Base-by-base conservation (phyloP, 1,140 invertebrate species). In the Tetragnatha versicolor region DNA sequence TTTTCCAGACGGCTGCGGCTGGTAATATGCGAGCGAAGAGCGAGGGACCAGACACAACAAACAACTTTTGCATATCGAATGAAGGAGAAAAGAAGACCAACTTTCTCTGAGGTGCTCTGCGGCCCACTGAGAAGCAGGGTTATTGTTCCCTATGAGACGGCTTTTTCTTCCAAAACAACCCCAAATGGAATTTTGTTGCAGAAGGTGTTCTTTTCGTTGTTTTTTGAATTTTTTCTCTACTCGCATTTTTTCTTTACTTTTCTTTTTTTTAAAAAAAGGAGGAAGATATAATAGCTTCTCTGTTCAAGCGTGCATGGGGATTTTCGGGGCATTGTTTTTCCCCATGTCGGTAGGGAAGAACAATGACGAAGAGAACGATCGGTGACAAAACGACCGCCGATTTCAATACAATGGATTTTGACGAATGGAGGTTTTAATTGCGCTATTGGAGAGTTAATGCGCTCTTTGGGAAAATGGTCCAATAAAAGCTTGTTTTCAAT, bases 41-140 rank as follows among this genome's bases (percentile, higher is more conserved):
- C 20, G 39, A 49, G 27, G 65, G 45, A 68, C 39, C 33, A 73
- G 69, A 73, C 69, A 73, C 37, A 73, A 73, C 69, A 73, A 60
- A 73, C 69, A 60, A 60, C 69, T 73, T 65, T 27, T 73, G 69
- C 69, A 73, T 73, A 73, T 73, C 69, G 60, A 73, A 53, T 20
- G 27, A 53, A 20, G 49, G 49, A 12, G 27, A 42, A 27, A 63
- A 63, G 37, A 63, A 39, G 39, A 66, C 27, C 66, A 29, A 69
- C 66, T 69, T 69, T 53, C 66, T 45, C 63, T 63, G 66, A 69
- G 33, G 5, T 22, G 55, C 29, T 65, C 49, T 6, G 20, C 49
- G 39, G 33, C 49, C 49, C 68, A 55, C 35, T 53, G 33, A 55
- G 33, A 60, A 31, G 58, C 42, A 73, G 69, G 69, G 69, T 73